Base-by-base conservation (phyloP, 2,113 vertebrate genomes). In the Sceloporus undulatus region DNA sequence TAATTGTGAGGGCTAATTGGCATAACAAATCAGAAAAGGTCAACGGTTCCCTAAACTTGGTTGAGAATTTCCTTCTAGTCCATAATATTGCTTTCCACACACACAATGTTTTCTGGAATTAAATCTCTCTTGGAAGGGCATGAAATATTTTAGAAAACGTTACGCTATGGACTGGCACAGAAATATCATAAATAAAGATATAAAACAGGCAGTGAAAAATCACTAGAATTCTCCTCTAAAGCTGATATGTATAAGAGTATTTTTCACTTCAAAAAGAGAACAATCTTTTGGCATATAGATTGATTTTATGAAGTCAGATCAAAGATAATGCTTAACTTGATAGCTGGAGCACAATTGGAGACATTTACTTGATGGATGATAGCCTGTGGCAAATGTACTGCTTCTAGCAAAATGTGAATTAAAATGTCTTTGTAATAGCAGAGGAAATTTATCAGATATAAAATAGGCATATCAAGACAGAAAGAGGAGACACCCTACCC, bases 391-490 rank as follows among this genome's bases (percentile, higher is more conserved):
- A 85, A 85, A 65, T 76, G 38, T 21, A 65, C 8, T 48, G 74
- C 40, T n/a, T 78, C 40, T 23, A 23, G 40, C 75, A 85, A 78
- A 77, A 75, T 66, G 38, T n/a, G 59, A 66, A 66, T 85, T 85
- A 68, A 59, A 85, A 52, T 79, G n/a, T 34, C 65, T 86, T 54
- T 79, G 29, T 79, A 79, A 79, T 10, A 56, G n/a, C 9, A 19
- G 13, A 10, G 82, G 27, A 84, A 84, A 71, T 84, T n/a, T 54
- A 84, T 71, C 27, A 54, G 85, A 79, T 80, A 62, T 81, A 52
- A 62, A 87, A 74, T 38, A 48, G 34, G n/a, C 7, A 62, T 75
- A 86, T 56, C 13, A 70, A 70, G 42, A 29, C 4, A 75, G 62
- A n/a, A 42, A 66, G 34, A 23, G 75, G 54, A 56, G 66, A 34